Evolutionary conservation across 1,140 invertebrate species (phyloP).

Genomic region (Chymomyza costata): DNA sequence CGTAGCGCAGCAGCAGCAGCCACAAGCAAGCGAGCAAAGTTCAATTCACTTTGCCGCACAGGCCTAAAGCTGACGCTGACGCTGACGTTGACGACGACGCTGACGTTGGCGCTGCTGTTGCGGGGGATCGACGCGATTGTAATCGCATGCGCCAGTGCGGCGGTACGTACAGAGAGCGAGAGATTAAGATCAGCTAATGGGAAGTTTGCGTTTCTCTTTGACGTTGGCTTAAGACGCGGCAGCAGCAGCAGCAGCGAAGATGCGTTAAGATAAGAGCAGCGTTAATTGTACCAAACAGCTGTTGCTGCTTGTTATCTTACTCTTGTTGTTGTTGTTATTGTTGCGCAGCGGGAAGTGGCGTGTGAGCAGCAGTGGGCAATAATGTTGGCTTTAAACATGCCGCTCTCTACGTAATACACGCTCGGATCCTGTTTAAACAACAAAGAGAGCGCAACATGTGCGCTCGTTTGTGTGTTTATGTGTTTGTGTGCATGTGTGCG

Average conservation of each 20-base stretch:
- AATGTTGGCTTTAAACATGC: conserved; percentile 70
- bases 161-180: no score
- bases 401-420: conserved; percentile 73
- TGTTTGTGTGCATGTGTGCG: no score
- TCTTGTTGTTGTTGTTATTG: conserved; percentile 12
- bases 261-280: no score
- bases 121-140: no score
- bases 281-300: conserved; percentile 36
- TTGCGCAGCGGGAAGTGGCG: conserved; percentile 18
- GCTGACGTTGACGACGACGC: background rate
- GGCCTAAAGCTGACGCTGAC: background rate
- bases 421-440: conserved; percentile 72
- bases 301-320: conserved; percentile 4
- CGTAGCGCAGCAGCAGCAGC: conserved; percentile 33
- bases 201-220: no score
- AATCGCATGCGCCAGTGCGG: no score
- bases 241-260: conserved; percentile 31
- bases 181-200: no score
- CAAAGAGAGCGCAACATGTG: conserved; percentile 4
- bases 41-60: background rate
- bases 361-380: conserved; percentile 61
- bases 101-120: no score
- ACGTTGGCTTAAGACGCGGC: background rate
- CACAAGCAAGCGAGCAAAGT: background rate
- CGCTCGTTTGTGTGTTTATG: no score